Evolutionary conservation across 1,140 invertebrate genomes (phyloP).

Genomic region (Platyscapa corneri): DNA sequence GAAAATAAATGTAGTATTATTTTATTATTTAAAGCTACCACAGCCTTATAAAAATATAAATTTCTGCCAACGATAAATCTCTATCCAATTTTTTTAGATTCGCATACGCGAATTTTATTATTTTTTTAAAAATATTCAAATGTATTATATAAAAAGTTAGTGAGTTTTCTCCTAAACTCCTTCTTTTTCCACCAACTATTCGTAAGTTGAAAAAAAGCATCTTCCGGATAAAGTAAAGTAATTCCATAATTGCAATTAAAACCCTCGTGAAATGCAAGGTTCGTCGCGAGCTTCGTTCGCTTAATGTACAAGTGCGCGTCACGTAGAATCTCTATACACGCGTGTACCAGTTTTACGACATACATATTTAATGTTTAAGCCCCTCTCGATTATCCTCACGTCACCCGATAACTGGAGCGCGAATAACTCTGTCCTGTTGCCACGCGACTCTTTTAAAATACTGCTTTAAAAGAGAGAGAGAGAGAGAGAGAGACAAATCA

Average conservation of each 20-base stretch:
- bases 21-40: too few relatives aligned
- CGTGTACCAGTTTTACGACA: not conserved
- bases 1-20: too few relatives aligned
- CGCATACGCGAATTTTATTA: too few relatives aligned
- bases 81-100: too few relatives aligned
- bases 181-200: not conserved
- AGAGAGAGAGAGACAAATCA: slow-evolving; percentile 1
- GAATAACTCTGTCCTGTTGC: slow-evolving; percentile 23
- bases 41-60: too few relatives aligned
- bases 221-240: not conserved
- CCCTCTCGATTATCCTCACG: not conserved
- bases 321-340: not conserved
- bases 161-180: too few relatives aligned
- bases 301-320: too few relatives aligned
- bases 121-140: too few relatives aligned
- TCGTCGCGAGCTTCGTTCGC: not conserved
- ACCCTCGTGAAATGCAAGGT: not conserved
- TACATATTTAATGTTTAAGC: not conserved
- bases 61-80: too few relatives aligned
- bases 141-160: too few relatives aligned
- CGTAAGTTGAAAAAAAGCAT: not conserved
- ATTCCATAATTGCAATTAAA: slow-evolving; percentile 34
- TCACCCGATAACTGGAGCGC: slow-evolving; percentile 26
- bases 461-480: not conserved
- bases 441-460: too few relatives aligned